Base-by-base conservation (phyloP, 2,888 invertebrate genomes). In the Drosophila imparisetae region DNA sequence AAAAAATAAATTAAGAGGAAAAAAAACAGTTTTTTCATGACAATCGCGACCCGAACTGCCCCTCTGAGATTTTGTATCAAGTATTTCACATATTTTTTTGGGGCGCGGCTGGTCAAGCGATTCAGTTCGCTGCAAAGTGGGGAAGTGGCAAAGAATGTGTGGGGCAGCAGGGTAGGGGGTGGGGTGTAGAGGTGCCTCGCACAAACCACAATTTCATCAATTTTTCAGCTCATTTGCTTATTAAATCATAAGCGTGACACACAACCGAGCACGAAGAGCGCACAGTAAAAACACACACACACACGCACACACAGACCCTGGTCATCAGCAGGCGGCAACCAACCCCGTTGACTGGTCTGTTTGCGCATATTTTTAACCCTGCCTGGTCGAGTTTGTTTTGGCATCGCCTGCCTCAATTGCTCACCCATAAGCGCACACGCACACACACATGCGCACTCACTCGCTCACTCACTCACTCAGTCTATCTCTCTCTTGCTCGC, bases 191-290 rank as follows among this genome's bases (percentile, higher is more conserved):
- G 40, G 52, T 61, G 48, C 48, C 52, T 66, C 70, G 45, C 45
- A 45, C 15, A 70, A 61, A 61, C 68, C 86, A 78, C 78, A 85
- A 82, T 90, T 87, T 80, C 74, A 90, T 85, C 71, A 91, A 84
- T 86, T 86, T 90, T 66, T 76, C 79, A 91, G 88, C 88, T 91
- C 84, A 90, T 91, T 90, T 91, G 90, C 86, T 91, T 90, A 90
- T 89, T 91, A 91, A 90, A 87, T 83, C 90, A 88, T 81, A 81
- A 86, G 86, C 78, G 80, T 76, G 90, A 88, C 91, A 90, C 77
- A 84, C 66, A 72, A 66, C 65, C 45, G 57, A 30, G 29, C 27
- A 52, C 53, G 40, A 40, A 24, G 42, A 55, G 29, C 21, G 38
- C 27, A 36, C 6, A 15, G 38, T 48, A n/a, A 45, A 18, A 40